Evolutionary conservation across 2,888 invertebrate species (phyloP).

Genomic region (Nudaria mundana): DNA sequence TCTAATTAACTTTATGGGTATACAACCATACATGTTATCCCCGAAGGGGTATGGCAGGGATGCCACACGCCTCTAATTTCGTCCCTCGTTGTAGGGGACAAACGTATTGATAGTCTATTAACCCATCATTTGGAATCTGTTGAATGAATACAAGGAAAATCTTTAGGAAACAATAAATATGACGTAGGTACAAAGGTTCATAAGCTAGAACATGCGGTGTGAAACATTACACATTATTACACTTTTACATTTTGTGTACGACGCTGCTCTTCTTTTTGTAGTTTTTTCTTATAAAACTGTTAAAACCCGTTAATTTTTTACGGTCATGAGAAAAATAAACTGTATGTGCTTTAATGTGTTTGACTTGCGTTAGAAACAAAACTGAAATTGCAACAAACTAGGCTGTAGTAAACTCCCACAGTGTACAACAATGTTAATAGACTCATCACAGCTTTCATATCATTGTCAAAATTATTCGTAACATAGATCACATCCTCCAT

Average conservation of each 20-base stretch:
- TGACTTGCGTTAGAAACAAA: background rate
- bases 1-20: too few species aligned
- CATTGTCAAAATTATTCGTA: background rate
- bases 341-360: conserved; percentile 6
- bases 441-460: background rate
- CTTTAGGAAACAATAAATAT: too few species aligned
- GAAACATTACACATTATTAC: conserved; percentile 25
- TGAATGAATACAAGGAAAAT: too few species aligned
- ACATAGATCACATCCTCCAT: too few species aligned
- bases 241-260: conserved; percentile 8
- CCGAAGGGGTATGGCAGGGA: too few species aligned
- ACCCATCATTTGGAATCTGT: too few species aligned
- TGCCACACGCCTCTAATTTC: too few species aligned
- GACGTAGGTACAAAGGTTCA: too few species aligned
- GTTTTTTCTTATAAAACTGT: conserved; percentile 5
- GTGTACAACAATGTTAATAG: conserved; percentile 4
- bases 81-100: too few species aligned
- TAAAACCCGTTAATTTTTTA: conserved; percentile 5
- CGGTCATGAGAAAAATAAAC: conserved; percentile 1
- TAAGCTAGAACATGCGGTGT: conserved; percentile 10
- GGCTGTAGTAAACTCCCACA: background rate
- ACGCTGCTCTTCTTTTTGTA: conserved; percentile 7
- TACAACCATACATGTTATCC: too few species aligned
- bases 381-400: background rate
- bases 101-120: too few species aligned